Evolutionary conservation across 2,113 vertebrate species (phyloP).

Genomic region (Cochlearius cochlearius): DNA sequence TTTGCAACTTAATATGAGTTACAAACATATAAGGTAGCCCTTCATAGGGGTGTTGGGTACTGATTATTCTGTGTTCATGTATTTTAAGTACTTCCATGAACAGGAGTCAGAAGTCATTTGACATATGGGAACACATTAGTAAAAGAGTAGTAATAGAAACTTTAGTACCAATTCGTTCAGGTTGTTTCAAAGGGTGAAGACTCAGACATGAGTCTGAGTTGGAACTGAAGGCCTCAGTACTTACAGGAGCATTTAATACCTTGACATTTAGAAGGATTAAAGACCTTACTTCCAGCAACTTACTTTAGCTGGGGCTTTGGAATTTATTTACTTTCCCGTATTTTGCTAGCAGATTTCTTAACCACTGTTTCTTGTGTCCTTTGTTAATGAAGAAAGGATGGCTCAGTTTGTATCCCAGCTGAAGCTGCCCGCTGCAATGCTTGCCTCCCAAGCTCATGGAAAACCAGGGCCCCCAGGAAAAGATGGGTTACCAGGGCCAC

Average conservation of each 20-base stretch:
- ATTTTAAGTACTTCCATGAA: neutral
- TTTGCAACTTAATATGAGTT: neutral
- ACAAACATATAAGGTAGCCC: neutral
- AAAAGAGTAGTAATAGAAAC: neutral
- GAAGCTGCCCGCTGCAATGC: conserved; percentile 88
- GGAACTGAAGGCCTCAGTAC: neutral
- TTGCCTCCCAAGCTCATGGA: conserved; percentile 85
- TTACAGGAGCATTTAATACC: neutral
- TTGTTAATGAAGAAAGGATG: conserved; percentile 77
- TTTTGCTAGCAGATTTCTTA: neutral
- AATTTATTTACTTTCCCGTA: neutral
- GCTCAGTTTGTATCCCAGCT: conserved; percentile 76
- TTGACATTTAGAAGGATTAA: neutral
- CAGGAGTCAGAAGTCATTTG: neutral
- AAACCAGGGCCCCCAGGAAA: conserved; percentile 89
- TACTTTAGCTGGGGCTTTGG: neutral
- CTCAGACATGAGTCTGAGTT: neutral
- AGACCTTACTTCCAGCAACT: neutral
- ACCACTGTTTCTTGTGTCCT: neutral
- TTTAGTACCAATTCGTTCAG: neutral
- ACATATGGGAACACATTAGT: neutral
- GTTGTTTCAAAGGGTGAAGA: neutral
- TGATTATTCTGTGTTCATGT: neutral
- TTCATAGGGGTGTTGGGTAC: neutral
- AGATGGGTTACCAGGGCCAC: conserved; percentile 87